phyloP scores from a whole-genome alignment of 2,113 vertebrate genomes.

The Dryoscopus gambensis region DNA sequence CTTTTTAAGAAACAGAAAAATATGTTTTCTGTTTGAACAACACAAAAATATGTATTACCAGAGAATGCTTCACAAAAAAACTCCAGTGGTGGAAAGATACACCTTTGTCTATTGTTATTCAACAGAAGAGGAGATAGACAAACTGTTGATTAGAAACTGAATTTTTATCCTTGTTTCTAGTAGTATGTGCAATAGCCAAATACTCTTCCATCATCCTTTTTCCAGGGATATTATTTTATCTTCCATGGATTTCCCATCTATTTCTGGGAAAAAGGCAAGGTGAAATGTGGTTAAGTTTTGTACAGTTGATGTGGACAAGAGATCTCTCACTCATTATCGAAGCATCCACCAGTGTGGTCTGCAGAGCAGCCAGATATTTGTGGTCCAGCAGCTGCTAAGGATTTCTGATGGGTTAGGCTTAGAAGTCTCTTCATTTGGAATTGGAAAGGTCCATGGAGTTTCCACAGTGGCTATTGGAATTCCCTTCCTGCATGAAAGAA shows the following conservation, averaged over 20 bases:
- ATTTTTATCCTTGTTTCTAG: neutral
- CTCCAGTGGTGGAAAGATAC: neutral
- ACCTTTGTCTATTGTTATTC: slow-evolving; percentile 19
- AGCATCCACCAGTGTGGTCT: slow-evolving; percentile 31
- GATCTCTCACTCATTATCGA: slow-evolving; percentile 1
- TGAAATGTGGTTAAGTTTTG: slow-evolving; percentile 19
- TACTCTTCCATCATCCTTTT: neutral
- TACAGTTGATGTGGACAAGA: slow-evolving; percentile 2
- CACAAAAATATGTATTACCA: slow-evolving; percentile 49
- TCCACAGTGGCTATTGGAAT: neutral
- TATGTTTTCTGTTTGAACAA: slow-evolving; percentile 60
- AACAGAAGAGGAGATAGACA: neutral
- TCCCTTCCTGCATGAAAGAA: neutral
- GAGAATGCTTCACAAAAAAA: slow-evolving; percentile 1
- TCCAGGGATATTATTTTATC: neutral
- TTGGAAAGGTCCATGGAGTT: neutral
- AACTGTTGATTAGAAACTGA: slow-evolving; percentile 7
- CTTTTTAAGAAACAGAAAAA: slow-evolving; percentile 61
- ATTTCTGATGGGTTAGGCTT: slow-evolving; percentile 32
- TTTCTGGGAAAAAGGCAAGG: slow-evolving; percentile 2
- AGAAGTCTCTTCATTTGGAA: neutral
- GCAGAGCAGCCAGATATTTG: slow-evolving; percentile 51
- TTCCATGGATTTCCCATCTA: neutral
- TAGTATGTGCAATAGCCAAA: neutral
- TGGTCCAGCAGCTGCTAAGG: slow-evolving; percentile 41